These are phyloP conservation scores for Atrina japonica DNA, from an alignment of 2,888 invertebrate genomes.

Conservation along the genomic window DNA sequence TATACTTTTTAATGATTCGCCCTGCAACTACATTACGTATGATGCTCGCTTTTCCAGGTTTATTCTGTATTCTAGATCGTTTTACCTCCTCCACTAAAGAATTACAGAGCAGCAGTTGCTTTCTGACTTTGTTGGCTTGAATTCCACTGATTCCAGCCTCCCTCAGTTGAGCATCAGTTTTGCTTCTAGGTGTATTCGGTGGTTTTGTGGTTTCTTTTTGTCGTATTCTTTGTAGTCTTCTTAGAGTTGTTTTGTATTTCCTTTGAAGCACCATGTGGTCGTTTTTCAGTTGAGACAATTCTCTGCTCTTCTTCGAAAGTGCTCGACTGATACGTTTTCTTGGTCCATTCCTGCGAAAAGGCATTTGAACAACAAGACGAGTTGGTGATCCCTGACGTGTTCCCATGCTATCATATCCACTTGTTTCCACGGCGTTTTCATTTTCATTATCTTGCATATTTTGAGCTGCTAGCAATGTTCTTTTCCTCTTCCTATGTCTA, in stretches of 20 bases:
- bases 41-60: not conserved
- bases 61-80: not conserved
- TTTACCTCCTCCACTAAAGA: conserved; percentile 4
- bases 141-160: not conserved
- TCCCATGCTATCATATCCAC: conserved; percentile 33
- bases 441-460: not conserved
- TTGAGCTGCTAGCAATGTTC: not conserved
- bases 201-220: conserved; percentile 1
- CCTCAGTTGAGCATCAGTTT: not conserved
- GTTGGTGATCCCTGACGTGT: not conserved
- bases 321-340: not conserved
- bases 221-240: not conserved
- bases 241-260: conserved; percentile 6
- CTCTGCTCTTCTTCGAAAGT: not conserved
- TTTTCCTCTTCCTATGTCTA: conserved; percentile 28
- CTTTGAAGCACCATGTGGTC: not conserved
- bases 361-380: not conserved
- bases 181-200: conserved; percentile 5
- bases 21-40: conserved; percentile 3
- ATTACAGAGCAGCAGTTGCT: not conserved
- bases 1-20: conserved; percentile 5
- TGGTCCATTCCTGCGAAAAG: not conserved
- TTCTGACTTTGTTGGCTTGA: not conserved
- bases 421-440: conserved; percentile 1
- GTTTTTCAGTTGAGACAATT: not conserved